phyloP scores from a whole-genome alignment of 1,140 invertebrate genomes.

The Plectrocnemia conspersa region DNA sequence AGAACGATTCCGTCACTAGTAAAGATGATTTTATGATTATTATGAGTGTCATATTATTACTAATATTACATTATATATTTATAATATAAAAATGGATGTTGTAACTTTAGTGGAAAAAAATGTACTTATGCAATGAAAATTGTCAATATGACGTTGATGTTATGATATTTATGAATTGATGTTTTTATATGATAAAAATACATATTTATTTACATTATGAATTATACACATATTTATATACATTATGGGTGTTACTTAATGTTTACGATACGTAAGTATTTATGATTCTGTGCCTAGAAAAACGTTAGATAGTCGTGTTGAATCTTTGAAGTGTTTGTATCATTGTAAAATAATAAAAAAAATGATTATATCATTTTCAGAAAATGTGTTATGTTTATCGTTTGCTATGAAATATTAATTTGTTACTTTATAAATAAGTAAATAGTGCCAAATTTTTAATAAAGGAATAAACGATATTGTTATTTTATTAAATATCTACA shows the following conservation, averaged over 20 bases:
- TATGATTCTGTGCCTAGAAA: conserved; percentile 16
- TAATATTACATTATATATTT: no score
- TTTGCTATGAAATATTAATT: conserved; percentile 15
- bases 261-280: conserved; percentile 2
- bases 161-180: no score
- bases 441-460: conserved; percentile 25
- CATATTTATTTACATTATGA: background rate
- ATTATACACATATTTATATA: conserved; percentile 7
- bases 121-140: no score
- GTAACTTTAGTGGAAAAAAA: no score
- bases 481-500: no score
- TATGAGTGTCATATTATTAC: no score
- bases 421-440: conserved; percentile 8
- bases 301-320: background rate
- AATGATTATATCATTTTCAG: no score
- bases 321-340: background rate
- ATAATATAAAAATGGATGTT: no score
- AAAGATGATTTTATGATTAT: no score
- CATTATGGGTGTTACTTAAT: conserved; percentile 1
- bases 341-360: background rate
- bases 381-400: conserved; percentile 6
- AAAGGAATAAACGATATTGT: no score
- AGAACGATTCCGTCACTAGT: conserved; percentile 6
- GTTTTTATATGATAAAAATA: no score
- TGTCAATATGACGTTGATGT: no score